These are phyloP conservation scores for Onychomys leucogaster DNA, from an alignment of 2,797 vertebrate species.

Conservation along the genomic window DNA sequence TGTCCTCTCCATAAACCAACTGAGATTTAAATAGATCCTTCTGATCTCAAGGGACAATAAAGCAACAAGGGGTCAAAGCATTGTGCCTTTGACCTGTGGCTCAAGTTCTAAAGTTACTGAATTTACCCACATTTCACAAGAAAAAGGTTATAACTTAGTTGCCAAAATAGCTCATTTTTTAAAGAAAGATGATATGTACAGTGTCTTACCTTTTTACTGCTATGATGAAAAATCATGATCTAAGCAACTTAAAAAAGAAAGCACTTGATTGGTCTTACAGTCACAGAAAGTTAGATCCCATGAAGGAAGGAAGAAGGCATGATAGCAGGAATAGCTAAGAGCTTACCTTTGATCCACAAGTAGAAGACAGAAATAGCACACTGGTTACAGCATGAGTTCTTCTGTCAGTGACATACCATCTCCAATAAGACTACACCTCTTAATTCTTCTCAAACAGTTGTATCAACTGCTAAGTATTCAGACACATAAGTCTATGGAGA, in stretches of 20 bases:
- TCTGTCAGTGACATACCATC: background rate
- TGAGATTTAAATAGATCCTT: constrained; percentile 45
- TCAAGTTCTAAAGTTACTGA: background rate
- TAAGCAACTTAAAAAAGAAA: background rate
- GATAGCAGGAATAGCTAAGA: background rate
- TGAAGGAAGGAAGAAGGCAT: background rate
- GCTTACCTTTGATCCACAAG: background rate
- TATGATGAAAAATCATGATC: background rate
- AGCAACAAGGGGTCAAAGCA: background rate
- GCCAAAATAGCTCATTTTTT: background rate
- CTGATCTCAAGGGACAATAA: background rate
- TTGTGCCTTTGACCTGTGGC: background rate
- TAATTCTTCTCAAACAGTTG: background rate
- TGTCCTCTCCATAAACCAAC: background rate
- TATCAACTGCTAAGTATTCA: too few species aligned
- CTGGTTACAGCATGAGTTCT: background rate
- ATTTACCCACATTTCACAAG: background rate
- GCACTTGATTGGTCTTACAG: background rate
- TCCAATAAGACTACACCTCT: background rate
- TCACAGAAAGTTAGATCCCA: background rate
- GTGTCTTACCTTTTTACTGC: background rate
- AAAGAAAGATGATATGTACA: background rate
- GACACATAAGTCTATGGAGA: background rate
- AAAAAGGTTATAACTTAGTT: background rate
- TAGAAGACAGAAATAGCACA: background rate